Evolutionary conservation across 2,888 invertebrate genomes (phyloP).

Genomic region (Catocala nupta): DNA sequence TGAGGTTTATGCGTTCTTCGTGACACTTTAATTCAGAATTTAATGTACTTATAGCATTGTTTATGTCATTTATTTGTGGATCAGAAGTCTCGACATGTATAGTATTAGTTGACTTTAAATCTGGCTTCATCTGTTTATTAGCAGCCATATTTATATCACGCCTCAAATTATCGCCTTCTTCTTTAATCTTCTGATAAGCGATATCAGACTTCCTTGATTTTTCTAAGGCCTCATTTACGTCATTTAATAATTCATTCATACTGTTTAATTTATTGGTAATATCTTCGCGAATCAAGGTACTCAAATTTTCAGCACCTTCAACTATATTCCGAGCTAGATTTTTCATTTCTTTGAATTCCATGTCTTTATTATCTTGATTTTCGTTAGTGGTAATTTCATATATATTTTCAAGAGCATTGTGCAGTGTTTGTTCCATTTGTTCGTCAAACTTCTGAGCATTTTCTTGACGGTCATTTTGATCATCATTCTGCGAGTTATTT

Average conservation of each 20-base stretch:
- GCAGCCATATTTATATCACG: constrained; percentile 43
- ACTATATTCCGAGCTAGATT: constrained; percentile 76
- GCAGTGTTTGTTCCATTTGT: constrained; percentile 70
- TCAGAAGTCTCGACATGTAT: constrained; percentile 56
- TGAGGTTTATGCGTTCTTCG: constrained; percentile 73
- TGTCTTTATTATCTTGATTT: constrained; percentile 66
- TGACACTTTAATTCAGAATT: constrained; percentile 75
- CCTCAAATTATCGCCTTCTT: constrained; percentile 59
- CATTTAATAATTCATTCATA: constrained; percentile 81
- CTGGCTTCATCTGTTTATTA: constrained; percentile 20
- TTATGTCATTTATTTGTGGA: constrained; percentile 75
- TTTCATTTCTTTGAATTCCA: constrained; percentile 79
- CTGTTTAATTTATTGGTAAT: constrained; percentile 82
- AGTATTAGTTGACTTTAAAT: constrained; percentile 25
- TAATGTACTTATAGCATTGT: constrained; percentile 71
- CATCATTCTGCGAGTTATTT: too few species aligned
- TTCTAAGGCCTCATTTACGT: constrained; percentile 80
- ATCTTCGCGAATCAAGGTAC: constrained; percentile 79
- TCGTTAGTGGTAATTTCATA: constrained; percentile 63
- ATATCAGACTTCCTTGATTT: constrained; percentile 77
- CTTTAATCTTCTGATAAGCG: constrained; percentile 73
- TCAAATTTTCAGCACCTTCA: constrained; percentile 79
- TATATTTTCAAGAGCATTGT: constrained; percentile 68
- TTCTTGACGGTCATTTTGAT: constrained; percentile 9
- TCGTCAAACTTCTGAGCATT: constrained; percentile 60